phyloP scores from a whole-genome alignment of 2,797 vertebrate species.

The Dicrostonyx torquatus region DNA sequence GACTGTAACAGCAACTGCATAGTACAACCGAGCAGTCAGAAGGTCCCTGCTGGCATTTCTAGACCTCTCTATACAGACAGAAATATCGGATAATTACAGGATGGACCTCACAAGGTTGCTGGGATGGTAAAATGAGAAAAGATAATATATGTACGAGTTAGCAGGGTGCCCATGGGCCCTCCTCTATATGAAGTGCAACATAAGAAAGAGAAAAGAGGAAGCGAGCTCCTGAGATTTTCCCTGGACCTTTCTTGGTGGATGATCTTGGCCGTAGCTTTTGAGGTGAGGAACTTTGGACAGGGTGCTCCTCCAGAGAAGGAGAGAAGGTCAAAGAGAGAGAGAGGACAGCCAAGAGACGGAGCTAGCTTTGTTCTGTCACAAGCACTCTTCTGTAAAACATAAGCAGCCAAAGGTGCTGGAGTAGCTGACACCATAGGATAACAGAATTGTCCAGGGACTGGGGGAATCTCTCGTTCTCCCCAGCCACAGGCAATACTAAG shows the following conservation, averaged over 20 bases:
- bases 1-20: neutral
- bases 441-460: accelerated
- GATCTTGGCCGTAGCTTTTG: neutral
- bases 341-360: neutral
- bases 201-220: neutral
- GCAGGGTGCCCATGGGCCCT: neutral
- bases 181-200: neutral
- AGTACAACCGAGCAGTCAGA: accelerated
- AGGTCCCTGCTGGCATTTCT: neutral
- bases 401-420: neutral
- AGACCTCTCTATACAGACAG: neutral
- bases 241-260: neutral
- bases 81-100: neutral
- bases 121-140: neutral
- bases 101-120: neutral
- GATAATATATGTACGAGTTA: neutral
- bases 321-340: neutral
- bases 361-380: neutral
- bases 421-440: neutral
- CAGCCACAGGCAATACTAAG: accelerated
- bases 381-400: neutral
- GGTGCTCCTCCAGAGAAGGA: neutral
- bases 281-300: neutral
- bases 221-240: neutral
- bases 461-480: accelerated